These are phyloP conservation scores for Shinisaurus crocodilurus DNA, from an alignment of 2,113 vertebrate genomes.

Conservation along the genomic window DNA sequence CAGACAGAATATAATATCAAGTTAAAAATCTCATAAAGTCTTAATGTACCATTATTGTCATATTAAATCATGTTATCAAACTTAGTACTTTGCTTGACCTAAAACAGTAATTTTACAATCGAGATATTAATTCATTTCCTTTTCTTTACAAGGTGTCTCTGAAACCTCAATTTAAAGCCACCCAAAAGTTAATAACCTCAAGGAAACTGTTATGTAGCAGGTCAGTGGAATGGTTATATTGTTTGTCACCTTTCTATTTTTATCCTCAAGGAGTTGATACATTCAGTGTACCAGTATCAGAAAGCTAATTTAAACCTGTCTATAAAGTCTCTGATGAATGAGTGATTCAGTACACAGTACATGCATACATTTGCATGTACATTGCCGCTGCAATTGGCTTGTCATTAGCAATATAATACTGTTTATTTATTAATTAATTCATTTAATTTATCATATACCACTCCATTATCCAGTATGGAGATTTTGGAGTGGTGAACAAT, in stretches of 20 bases:
- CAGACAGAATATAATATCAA: conserved; percentile 24
- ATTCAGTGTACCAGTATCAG: neutral
- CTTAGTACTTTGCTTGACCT: neutral
- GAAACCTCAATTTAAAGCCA: neutral
- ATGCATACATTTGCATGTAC: neutral
- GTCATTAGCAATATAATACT: conserved; percentile 6
- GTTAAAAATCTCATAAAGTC: conserved; percentile 11
- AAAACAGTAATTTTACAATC: conserved; percentile 21
- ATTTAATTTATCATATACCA: too few species aligned
- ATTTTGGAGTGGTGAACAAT: too few species aligned
- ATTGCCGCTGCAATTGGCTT: neutral
- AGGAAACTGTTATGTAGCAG: conserved; percentile 1
- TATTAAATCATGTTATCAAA: conserved; percentile 27
- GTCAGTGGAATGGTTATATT: neutral
- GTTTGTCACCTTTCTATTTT: neutral
- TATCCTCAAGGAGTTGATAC: neutral
- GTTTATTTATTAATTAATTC: too few species aligned
- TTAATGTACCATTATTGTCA: conserved; percentile 10
- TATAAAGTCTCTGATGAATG: conserved; percentile 20
- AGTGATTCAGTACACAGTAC: conserved; percentile 6
- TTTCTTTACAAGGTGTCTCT: neutral
- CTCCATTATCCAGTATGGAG: too few species aligned
- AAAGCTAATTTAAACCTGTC: conserved; percentile 18
- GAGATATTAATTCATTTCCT: conserved; percentile 28
- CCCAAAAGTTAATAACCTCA: conserved; percentile 25